Evolutionary conservation across 2,113 vertebrate genomes (phyloP).

Genomic region (Anoura caudifer): DNA sequence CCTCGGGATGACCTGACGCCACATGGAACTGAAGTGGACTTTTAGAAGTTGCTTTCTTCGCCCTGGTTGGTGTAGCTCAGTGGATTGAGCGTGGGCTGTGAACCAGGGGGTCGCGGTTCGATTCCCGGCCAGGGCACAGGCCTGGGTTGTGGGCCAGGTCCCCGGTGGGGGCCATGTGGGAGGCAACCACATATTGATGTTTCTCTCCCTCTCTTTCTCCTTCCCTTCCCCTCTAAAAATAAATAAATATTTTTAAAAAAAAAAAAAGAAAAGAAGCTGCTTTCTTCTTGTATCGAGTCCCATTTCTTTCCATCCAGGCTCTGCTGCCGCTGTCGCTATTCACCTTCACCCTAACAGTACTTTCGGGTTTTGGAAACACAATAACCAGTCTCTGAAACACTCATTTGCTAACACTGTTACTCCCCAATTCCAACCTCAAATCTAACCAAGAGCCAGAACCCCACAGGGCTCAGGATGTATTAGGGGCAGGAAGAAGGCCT

Average conservation of each 20-base stretch:
- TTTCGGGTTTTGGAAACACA: conserved; percentile 19
- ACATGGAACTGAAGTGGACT: background rate
- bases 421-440: background rate
- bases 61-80: too few relatives aligned
- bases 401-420: background rate
- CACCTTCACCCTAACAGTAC: background rate
- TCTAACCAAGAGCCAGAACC: background rate
- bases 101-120: too few relatives aligned
- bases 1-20: background rate
- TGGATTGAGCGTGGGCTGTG: too few relatives aligned
- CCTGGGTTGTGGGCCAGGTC: too few relatives aligned
- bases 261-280: too few relatives aligned
- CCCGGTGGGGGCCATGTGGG: too few relatives aligned
- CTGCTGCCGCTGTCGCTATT: background rate
- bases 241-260: too few relatives aligned
- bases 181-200: too few relatives aligned
- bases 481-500: background rate
- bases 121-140: too few relatives aligned
- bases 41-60: background rate
- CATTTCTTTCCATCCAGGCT: background rate
- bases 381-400: background rate
- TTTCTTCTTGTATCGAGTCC: background rate
- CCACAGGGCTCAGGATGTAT: background rate
- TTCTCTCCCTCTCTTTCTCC: too few relatives aligned
- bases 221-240: too few relatives aligned